Conservation (phyloP, 1,140 invertebrate species). For the Nasonia vitripennis region DNA sequence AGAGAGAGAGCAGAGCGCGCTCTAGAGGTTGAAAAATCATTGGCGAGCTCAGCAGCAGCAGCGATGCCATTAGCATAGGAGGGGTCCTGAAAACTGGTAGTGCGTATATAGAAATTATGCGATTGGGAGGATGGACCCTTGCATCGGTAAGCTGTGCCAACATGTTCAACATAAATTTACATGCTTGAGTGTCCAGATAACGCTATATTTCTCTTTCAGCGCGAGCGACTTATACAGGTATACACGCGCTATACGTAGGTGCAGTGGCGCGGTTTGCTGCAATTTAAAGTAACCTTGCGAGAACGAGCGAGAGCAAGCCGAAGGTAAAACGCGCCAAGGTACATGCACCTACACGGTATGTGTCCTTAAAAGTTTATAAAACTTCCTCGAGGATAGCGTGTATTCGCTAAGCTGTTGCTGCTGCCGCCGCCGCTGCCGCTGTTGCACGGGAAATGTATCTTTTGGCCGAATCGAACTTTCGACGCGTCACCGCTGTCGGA, state of each 20-base stretch:
- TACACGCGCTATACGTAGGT: background rate
- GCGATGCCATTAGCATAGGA: constrained; percentile 6
- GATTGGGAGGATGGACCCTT: constrained; percentile 53
- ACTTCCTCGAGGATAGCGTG: constrained; percentile 13
- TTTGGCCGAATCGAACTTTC: background rate
- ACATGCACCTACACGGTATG: background rate
- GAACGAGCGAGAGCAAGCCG: background rate
- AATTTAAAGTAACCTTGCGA: constrained; percentile 62
- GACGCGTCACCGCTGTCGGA: too few species aligned
- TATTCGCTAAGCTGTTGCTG: too few species aligned
- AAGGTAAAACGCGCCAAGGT: constrained; percentile 3
- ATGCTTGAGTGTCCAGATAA: constrained; percentile 59
- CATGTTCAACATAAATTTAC: constrained; percentile 63
- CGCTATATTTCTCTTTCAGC: constrained; percentile 57
- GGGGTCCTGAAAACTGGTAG: background rate
- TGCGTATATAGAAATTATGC: constrained; percentile 15
- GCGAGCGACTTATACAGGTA: constrained; percentile 19
- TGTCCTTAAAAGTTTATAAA: constrained; percentile 32
- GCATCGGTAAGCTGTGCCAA: constrained; percentile 56
- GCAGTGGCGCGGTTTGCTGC: constrained; percentile 55
- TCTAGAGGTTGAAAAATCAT: constrained; percentile 3
- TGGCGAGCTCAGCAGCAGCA: background rate
- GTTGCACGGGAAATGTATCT: background rate
- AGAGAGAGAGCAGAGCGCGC: too few species aligned
- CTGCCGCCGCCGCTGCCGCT: too few species aligned